A percentile compares a stretch with the other conserved stretches of the same genome.
Conservation (phyloP, 2,888 invertebrate genomes). For the Saturnia japonica region DNA sequence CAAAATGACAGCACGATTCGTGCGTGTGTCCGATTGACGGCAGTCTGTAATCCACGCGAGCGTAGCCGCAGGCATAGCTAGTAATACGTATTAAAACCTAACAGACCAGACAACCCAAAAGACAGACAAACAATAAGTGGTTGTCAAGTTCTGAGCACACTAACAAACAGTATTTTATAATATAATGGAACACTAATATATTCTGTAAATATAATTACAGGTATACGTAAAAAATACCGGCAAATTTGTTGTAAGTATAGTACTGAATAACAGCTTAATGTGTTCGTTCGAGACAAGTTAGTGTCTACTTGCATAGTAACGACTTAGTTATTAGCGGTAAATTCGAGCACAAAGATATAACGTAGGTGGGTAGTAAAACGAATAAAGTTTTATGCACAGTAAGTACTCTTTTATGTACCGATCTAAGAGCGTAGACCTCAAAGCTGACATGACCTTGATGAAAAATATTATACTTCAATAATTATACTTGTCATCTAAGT, state of each 20-base stretch:
- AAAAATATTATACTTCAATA: neutral
- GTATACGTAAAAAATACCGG: neutral
- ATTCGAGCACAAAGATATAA: constrained; percentile 6
- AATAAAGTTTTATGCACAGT: constrained; percentile 1
- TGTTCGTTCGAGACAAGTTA: neutral
- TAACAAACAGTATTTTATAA: neutral
- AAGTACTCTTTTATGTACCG: neutral
- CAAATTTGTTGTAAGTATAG: neutral
- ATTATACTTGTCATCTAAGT: neutral
- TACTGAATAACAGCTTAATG: neutral
- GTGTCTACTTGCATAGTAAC: neutral
- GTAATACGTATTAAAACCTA: too few relatives aligned
- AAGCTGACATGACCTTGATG: neutral
- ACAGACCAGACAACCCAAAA: too few relatives aligned
- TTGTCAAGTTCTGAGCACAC: neutral
- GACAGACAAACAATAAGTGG: too few relatives aligned
- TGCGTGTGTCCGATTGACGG: too few relatives aligned
- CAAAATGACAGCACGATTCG: too few relatives aligned
- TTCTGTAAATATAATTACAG: neutral
- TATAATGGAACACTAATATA: too few relatives aligned
- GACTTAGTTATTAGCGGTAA: neutral
- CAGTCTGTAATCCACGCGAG: too few relatives aligned
- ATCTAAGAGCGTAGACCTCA: constrained; percentile 8
- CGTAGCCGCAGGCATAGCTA: too few relatives aligned
- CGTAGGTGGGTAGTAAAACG: constrained; percentile 1